A percentile compares a stretch with the other conserved stretches of the same genome.
Conservation (phyloP, 2,888 invertebrate species). For the Dorcus parallelipipedus region DNA sequence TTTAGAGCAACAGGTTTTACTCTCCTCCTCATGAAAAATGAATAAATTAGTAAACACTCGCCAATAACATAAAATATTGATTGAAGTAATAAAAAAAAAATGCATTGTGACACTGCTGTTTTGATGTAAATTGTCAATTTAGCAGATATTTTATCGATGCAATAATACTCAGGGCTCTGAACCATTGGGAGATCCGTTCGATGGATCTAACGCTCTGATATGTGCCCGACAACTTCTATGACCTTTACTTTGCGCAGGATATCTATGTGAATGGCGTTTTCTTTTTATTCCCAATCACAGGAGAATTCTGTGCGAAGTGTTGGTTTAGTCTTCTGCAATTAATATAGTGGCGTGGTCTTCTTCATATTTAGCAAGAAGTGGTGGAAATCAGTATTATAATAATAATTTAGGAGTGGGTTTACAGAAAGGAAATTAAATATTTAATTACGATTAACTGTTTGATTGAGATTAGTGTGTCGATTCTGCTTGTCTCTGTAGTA, state of each 20-base stretch:
- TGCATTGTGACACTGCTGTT: constrained; percentile 40
- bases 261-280: constrained; percentile 64
- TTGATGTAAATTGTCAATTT: background rate
- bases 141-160: constrained; percentile 33
- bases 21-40: too few species aligned
- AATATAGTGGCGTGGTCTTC: too few species aligned
- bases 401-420: too few species aligned
- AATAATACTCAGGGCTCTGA: constrained; percentile 43
- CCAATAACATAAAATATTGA: background rate
- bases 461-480: too few species aligned
- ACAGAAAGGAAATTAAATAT: too few species aligned
- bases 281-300: constrained; percentile 67
- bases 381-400: too few species aligned
- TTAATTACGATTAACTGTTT: too few species aligned
- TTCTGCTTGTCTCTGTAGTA: too few species aligned
- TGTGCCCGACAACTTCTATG: constrained; percentile 39
- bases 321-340: constrained; percentile 4
- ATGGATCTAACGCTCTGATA: constrained; percentile 49
- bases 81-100: background rate
- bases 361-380: too few species aligned
- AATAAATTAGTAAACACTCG: too few species aligned
- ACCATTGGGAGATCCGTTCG: constrained; percentile 46
- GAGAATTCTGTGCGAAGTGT: constrained; percentile 78
- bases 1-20: too few species aligned
- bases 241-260: constrained; percentile 57